Percentiles rank a stretch among this genome's conserved stretches.
phyloP scores from a whole-genome alignment of 2,797 vertebrate species.

The Podarcis siculus region DNA sequence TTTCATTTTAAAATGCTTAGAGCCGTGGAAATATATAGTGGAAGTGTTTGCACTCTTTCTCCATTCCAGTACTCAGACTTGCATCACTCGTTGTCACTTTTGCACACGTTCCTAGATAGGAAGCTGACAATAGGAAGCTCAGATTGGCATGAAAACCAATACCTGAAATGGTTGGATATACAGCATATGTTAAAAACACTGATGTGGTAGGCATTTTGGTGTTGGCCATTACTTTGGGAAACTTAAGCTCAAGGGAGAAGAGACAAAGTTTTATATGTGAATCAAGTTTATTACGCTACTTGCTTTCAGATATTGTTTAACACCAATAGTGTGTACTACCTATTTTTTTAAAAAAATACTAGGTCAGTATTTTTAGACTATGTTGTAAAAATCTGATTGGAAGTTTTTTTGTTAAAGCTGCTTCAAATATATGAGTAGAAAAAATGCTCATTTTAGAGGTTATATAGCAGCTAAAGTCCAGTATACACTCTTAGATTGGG shows the following conservation, averaged over 20 bases:
- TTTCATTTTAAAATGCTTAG: conserved; percentile 19
- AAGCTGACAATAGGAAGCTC: conserved; percentile 72
- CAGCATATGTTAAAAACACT: conserved; percentile 70
- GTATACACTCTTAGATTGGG: not conserved
- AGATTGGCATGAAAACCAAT: conserved; percentile 77
- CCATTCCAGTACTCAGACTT: conserved; percentile 67
- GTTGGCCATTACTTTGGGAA: conserved; percentile 47
- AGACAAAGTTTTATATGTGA: not conserved
- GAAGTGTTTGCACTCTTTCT: conserved; percentile 65
- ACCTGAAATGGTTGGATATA: conserved; percentile 73
- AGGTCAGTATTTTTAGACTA: not conserved
- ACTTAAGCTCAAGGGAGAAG: conserved; percentile 23
- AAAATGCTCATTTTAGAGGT: conserved; percentile 1
- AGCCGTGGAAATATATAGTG: conserved; percentile 50
- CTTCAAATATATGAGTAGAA: not conserved
- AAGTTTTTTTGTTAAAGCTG: not conserved
- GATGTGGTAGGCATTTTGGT: conserved; percentile 75
- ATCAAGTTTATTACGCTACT: conserved; percentile 50
- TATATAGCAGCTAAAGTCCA: not conserved
- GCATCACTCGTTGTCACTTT: conserved; percentile 77
- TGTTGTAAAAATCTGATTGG: not conserved
- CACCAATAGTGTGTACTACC: not conserved
- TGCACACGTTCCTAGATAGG: conserved; percentile 79
- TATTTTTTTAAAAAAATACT: not conserved
- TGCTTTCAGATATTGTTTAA: not conserved